Evolutionary conservation across 2,797 vertebrate genomes (phyloP).

Genomic region (Rhinophrynus dorsalis): DNA sequence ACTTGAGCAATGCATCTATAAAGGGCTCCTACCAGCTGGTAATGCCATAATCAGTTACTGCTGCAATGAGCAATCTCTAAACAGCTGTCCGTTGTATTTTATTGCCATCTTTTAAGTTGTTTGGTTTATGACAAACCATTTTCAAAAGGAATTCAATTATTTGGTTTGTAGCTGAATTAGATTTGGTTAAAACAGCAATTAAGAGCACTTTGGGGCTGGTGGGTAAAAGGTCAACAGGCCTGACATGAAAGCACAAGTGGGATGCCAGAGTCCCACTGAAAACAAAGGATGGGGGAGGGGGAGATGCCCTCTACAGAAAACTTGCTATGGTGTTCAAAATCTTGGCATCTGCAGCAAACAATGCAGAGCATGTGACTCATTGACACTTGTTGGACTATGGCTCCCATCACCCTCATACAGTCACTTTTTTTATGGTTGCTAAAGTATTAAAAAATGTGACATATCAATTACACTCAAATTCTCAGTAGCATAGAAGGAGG

Average conservation of each 20-base stretch:
- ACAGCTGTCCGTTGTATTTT: constrained; percentile 32
- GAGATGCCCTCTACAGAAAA: neutral
- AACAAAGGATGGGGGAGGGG: neutral
- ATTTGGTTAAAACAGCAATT: constrained; percentile 45
- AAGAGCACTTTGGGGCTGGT: constrained; percentile 37
- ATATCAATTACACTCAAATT: too few species aligned
- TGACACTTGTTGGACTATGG: too few species aligned
- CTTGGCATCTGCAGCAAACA: neutral
- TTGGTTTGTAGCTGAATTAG: constrained; percentile 31
- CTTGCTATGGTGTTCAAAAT: neutral
- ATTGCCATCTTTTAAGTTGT: constrained; percentile 20
- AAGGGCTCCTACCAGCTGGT: neutral
- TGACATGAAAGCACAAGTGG: constrained; percentile 34
- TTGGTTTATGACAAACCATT: constrained; percentile 24
- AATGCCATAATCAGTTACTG: constrained; percentile 5
- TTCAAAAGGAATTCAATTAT: constrained; percentile 30
- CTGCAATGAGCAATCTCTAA: constrained; percentile 1
- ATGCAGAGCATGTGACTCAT: neutral
- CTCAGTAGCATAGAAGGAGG: too few species aligned
- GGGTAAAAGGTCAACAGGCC: constrained; percentile 39
- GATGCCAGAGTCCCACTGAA: constrained; percentile 2
- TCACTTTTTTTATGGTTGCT: too few species aligned
- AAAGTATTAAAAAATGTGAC: too few species aligned
- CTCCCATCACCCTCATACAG: too few species aligned
- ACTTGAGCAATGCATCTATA: constrained; percentile 5